Base-by-base conservation (phyloP, 2,888 invertebrate species). In the Plusia festucae region DNA sequence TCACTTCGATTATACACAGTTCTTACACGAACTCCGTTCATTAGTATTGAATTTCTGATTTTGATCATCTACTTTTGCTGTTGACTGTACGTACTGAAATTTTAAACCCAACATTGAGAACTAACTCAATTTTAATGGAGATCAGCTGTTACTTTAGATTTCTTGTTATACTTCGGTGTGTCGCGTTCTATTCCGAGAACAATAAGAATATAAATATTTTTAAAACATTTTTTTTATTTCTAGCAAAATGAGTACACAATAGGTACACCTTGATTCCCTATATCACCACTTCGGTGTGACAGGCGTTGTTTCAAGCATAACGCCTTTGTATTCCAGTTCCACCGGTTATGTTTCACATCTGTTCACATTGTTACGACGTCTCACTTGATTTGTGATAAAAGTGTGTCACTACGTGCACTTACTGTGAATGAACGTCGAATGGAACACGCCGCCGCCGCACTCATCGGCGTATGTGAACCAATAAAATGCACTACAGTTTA, bases 351-450 rank as follows among this genome's bases (percentile, higher is more conserved):
- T 82, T 78, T 66, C 77, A 76, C 77, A 68, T 70, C 74, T 65
- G 62, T 76, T 79, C 78, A 79, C 82, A 83, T 86, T 86, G 85
- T 86, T 68, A 53, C 77, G 70, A 73, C 71, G 85, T 84, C 85
- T 79, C 83, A 70, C 79, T 85, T 85, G 87, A 86, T 89, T 87
- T 87, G 87, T 84, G 82, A 86, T 88, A 84, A 84, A 89, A 86
- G 78, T 87, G 82, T 86, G 82, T 70, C 83, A 68, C 76, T 69
- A 72, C 79, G 73, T 82, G 80, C 83, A 85, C 82, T 85, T 84
- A 83, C 81, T 68, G 32, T 78, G 76, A 78, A 80, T 67, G 74
- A 77, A 66, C 66, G 60, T 60, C 66, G 65, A 79, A 76, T 65
- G 66, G 70, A 44, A 66, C 70, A 56, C 67, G 60, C 56, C 27